These are phyloP conservation scores for Tiliacea citrago DNA, from an alignment of 2,888 invertebrate genomes.

Conservation along the genomic window DNA sequence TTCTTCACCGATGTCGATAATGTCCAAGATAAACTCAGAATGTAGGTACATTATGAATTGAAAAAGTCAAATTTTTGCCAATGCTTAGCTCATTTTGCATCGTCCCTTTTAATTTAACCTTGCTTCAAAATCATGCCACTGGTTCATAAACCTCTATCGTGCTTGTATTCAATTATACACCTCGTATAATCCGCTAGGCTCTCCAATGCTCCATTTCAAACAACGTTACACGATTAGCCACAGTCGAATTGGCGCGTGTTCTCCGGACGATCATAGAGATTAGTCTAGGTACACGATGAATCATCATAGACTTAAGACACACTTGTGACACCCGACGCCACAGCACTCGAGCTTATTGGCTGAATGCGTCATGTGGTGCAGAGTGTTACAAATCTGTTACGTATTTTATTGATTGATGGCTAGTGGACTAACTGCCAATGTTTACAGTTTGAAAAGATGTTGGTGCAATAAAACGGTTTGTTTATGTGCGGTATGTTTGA, in stretches of 20 bases:
- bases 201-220: constrained; percentile 46
- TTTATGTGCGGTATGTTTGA: constrained; percentile 26
- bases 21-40: no score
- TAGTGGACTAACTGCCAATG: constrained; percentile 10
- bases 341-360: constrained; percentile 31
- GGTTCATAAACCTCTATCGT: constrained; percentile 19
- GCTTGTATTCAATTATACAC: constrained; percentile 41
- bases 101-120: background rate
- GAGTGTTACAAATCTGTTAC: constrained; percentile 28
- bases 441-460: constrained; percentile 36
- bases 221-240: constrained; percentile 49
- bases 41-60: no score
- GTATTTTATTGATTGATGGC: constrained; percentile 25
- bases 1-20: no score
- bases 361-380: constrained; percentile 15
- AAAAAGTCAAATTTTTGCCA: no score
- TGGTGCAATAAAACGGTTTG: constrained; percentile 42
- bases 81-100: no score
- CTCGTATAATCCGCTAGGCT: constrained; percentile 26
- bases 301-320: constrained; percentile 46
- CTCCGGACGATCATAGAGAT: constrained; percentile 48
- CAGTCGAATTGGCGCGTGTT: constrained; percentile 60
- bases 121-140: constrained; percentile 19
- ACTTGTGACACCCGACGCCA: constrained; percentile 52
- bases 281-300: constrained; percentile 52